Evolutionary conservation across 2,888 invertebrate species (phyloP).

Genomic region (Dynastes maya): DNA sequence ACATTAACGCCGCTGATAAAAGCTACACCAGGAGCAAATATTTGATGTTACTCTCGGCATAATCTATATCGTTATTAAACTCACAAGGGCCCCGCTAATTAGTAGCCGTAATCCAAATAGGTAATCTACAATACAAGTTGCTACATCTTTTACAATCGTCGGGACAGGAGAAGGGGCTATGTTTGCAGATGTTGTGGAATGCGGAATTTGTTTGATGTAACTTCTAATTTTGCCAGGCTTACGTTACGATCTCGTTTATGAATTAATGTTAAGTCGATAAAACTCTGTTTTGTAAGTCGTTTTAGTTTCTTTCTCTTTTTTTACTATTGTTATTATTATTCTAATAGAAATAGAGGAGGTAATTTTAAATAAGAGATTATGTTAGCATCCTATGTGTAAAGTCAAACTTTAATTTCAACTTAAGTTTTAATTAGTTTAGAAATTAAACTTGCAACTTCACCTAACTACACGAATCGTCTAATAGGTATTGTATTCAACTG

Average conservation of each 20-base stretch:
- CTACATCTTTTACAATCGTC: slow-evolving; percentile 25
- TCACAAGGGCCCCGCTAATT: slow-evolving; percentile 18
- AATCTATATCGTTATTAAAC: slow-evolving; percentile 36
- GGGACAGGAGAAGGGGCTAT: not conserved
- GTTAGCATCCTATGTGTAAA: slow-evolving; percentile 15
- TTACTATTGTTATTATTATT: too few relatives aligned
- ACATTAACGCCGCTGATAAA: slow-evolving; percentile 18
- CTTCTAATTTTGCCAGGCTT: too few relatives aligned
- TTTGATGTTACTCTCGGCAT: slow-evolving; percentile 11
- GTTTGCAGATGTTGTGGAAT: slow-evolving; percentile 1
- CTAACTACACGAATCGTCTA: slow-evolving; percentile 18
- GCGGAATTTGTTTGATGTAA: not conserved
- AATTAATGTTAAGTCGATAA: too few relatives aligned
- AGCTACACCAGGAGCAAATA: slow-evolving; percentile 19
- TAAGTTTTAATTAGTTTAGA: slow-evolving; percentile 51
- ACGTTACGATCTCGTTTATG: too few relatives aligned
- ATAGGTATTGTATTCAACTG: not conserved
- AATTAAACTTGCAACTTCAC: slow-evolving; percentile 32
- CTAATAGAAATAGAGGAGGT: slow-evolving; percentile 1
- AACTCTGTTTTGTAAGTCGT: too few relatives aligned
- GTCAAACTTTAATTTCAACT: slow-evolving; percentile 26
- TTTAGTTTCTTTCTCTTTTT: too few relatives aligned
- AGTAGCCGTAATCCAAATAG: slow-evolving; percentile 26
- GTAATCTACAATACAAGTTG: slow-evolving; percentile 23
- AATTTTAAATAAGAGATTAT: slow-evolving; percentile 42